A percentile compares a stretch with the other conserved stretches of the same genome.
Conservation (phyloP, 1,140 invertebrate species). For the Lutraria rhynchaena region DNA sequence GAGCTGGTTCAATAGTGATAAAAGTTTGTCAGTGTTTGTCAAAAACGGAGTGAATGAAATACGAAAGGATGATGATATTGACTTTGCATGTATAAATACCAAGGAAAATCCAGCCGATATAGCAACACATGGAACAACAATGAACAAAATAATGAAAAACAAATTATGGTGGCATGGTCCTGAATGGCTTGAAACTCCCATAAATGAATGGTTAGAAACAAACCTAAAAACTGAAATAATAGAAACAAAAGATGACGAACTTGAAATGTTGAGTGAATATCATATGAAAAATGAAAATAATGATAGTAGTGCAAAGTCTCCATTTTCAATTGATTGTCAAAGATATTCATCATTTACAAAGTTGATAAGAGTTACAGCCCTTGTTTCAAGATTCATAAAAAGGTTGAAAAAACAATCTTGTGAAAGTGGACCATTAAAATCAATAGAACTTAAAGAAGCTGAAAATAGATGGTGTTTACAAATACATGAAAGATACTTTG, state of each 20-base stretch:
- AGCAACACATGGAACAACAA: constrained; percentile 10
- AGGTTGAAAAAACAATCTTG: background rate
- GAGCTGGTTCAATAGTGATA: background rate
- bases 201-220: background rate
- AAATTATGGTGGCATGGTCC: constrained; percentile 18
- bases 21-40: constrained; percentile 16
- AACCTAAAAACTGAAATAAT: background rate
- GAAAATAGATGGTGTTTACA: background rate
- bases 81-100: background rate
- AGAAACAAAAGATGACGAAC: background rate
- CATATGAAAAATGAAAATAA: background rate
- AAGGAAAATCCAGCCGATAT: constrained; percentile 30
- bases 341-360: constrained; percentile 1
- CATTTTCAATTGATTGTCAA: background rate
- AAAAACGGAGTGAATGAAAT: constrained; percentile 32
- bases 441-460: constrained; percentile 12
- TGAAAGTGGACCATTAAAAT: background rate
- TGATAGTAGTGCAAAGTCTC: background rate
- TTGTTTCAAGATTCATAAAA: background rate
- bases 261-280: background rate
- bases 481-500: background rate
- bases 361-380: background rate
- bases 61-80: background rate
- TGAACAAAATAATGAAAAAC: background rate
- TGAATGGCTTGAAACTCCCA: background rate